Evolutionary conservation across 2,113 vertebrate species (phyloP).

Genomic region (Empidonax traillii): DNA sequence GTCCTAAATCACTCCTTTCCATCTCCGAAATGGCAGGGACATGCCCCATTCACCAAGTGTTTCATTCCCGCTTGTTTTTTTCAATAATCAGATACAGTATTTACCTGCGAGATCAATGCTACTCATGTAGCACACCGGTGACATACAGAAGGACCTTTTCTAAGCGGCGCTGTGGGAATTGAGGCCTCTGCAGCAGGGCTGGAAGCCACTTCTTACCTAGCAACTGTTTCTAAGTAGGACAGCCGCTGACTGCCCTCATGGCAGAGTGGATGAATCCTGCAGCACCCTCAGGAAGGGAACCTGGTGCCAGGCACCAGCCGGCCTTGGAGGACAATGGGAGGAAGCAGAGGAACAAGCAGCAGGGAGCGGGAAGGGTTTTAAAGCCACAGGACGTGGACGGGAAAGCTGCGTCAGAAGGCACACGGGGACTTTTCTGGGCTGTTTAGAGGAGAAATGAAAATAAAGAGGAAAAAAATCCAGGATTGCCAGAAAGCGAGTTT

Average conservation of each 20-base stretch:
- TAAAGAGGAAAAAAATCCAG: not conserved
- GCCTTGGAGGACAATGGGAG: constrained; percentile 53
- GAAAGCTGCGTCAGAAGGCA: not conserved
- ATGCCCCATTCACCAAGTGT: not conserved
- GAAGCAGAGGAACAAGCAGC: constrained; percentile 4
- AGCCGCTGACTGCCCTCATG: constrained; percentile 54
- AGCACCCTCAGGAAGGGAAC: constrained; percentile 64
- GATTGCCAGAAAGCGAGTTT: not conserved
- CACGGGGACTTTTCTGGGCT: not conserved
- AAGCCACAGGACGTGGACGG: not conserved
- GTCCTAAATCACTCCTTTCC: not conserved
- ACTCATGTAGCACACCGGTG: constrained; percentile 37
- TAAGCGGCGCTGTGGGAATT: constrained; percentile 62
- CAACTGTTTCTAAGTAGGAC: constrained; percentile 75
- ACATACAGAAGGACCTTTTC: constrained; percentile 69
- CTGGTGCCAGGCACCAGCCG: constrained; percentile 36
- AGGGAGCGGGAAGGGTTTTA: constrained; percentile 19
- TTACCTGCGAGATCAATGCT: constrained; percentile 56
- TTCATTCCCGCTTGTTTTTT: not conserved
- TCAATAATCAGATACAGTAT: constrained; percentile 40
- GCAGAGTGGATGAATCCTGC: constrained; percentile 43
- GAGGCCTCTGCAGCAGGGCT: constrained; percentile 67
- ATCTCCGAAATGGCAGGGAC: not conserved
- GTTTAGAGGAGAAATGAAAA: constrained; percentile 17
- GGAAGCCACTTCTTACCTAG: constrained; percentile 66